Percentiles rank a stretch among this genome's conserved stretches.
phyloP scores from a whole-genome alignment of 1,140 invertebrate genomes.

The Apolygus lucorum region DNA sequence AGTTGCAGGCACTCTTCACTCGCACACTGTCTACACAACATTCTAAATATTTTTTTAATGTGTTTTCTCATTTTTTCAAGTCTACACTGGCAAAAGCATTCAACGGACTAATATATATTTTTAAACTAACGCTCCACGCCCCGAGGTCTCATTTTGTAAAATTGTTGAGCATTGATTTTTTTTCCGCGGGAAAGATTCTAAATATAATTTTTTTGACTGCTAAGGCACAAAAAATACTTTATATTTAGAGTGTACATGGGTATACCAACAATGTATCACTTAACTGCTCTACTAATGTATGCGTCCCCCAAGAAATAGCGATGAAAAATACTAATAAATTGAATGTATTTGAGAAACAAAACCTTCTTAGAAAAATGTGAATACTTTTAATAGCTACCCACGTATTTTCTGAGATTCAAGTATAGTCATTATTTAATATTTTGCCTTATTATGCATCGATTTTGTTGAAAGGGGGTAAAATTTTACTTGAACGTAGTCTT shows the following conservation, averaged over 20 bases:
- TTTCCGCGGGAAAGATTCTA: not conserved
- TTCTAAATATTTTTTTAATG: not conserved
- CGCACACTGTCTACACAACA: slow-evolving; percentile 13
- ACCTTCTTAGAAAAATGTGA: no score
- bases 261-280: not conserved
- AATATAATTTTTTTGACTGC: slow-evolving; percentile 15
- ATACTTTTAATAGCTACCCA: no score
- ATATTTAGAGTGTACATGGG: slow-evolving; percentile 9
- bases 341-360: no score
- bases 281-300: slow-evolving; percentile 1
- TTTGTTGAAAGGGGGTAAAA: no score
- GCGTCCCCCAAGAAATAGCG: not conserved
- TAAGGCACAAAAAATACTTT: slow-evolving; percentile 13
- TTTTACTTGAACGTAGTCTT: no score
- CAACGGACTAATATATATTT: slow-evolving; percentile 8
- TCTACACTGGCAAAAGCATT: slow-evolving; percentile 14
- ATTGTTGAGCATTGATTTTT: slow-evolving; percentile 14
- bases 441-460: no score
- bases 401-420: no score
- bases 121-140: slow-evolving; percentile 12
- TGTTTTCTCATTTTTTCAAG: slow-evolving; percentile 18
- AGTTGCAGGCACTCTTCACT: slow-evolving; percentile 12
- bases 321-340: not conserved
- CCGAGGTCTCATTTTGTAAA: slow-evolving; percentile 8
- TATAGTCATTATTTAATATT: no score